These are phyloP conservation scores for Drosophila melanica DNA, from an alignment of 1,140 invertebrate genomes.

Conservation along the genomic window DNA sequence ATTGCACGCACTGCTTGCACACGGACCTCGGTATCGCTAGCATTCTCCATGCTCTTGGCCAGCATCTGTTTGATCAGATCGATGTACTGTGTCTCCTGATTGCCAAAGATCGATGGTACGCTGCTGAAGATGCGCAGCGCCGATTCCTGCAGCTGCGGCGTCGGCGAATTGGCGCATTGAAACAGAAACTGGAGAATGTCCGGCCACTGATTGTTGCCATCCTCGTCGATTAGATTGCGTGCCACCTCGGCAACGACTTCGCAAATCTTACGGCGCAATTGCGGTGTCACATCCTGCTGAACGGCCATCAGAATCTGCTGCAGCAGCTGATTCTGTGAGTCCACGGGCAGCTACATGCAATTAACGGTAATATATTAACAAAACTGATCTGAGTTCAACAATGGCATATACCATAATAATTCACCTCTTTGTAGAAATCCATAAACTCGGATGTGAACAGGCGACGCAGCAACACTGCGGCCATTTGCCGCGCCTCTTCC, in stretches of 20 bases:
- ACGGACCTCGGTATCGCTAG: slow-evolving; percentile 89
- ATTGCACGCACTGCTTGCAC: slow-evolving; percentile 93
- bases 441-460: slow-evolving; percentile 95
- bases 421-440: slow-evolving; percentile 92
- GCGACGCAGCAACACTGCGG: slow-evolving; percentile 95
- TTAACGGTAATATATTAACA: not conserved
- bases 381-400: not conserved
- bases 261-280: slow-evolving; percentile 94
- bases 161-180: slow-evolving; percentile 93
- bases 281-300: slow-evolving; percentile 91
- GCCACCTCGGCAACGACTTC: slow-evolving; percentile 97
- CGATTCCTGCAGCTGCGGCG: slow-evolving; percentile 94
- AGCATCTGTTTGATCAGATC: slow-evolving; percentile 98
- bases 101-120: slow-evolving; percentile 98
- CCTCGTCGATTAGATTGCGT: slow-evolving; percentile 97
- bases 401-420: slow-evolving; percentile 4
- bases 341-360: slow-evolving; percentile 87
- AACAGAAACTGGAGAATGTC: slow-evolving; percentile 98
- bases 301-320: slow-evolving; percentile 93
- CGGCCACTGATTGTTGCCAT: slow-evolving; percentile 98
- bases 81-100: slow-evolving; percentile 95
- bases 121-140: slow-evolving; percentile 93
- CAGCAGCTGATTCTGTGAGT: slow-evolving; percentile 93
- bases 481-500: slow-evolving; percentile 93
- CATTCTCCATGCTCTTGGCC: slow-evolving; percentile 88